A percentile compares a stretch with the other conserved stretches of the same genome.
Evolutionary conservation across 2,113 vertebrate species (phyloP).

Genomic region (Danionella cerebrum): DNA sequence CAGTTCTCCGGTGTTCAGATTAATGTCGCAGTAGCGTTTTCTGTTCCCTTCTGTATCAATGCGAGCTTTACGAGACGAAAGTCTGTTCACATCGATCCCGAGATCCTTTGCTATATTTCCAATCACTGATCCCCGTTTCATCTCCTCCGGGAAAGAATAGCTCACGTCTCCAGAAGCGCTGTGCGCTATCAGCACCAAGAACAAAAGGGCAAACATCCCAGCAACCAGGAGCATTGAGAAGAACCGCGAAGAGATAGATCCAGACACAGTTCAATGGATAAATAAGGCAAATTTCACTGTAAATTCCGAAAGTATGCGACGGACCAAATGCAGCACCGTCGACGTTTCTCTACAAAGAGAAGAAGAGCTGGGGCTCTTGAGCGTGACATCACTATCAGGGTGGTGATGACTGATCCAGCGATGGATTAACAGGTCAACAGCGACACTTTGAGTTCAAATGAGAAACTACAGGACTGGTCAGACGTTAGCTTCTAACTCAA

Average conservation of each 20-base stretch:
- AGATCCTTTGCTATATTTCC: slow-evolving; percentile 59
- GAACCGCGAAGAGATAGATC: too few species aligned
- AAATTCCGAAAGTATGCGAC: not conserved
- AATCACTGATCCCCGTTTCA: slow-evolving; percentile 57
- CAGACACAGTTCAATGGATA: too few species aligned
- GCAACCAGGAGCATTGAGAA: too few species aligned
- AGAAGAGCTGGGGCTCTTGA: not conserved
- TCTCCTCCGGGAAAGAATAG: slow-evolving; percentile 60
- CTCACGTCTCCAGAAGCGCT: slow-evolving; percentile 40
- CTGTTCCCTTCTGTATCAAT: slow-evolving; percentile 19
- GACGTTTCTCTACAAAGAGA: not conserved
- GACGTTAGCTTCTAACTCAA: too few species aligned
- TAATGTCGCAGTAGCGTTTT: slow-evolving; percentile 39
- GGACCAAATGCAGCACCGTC: not conserved
- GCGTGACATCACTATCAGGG: not conserved
- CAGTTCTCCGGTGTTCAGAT: slow-evolving; percentile 15
- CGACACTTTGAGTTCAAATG: not conserved
- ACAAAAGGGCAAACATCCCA: not conserved
- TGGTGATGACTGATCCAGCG: not conserved
- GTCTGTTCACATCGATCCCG: slow-evolving; percentile 42
- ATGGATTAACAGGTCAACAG: not conserved
- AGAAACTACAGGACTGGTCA: too few species aligned
- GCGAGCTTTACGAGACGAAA: slow-evolving; percentile 43
- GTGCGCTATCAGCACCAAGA: slow-evolving; percentile 36
- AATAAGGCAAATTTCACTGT: too few species aligned